Conservation (phyloP, 2,888 invertebrate genomes). For the Monoplex corrugatus region DNA sequence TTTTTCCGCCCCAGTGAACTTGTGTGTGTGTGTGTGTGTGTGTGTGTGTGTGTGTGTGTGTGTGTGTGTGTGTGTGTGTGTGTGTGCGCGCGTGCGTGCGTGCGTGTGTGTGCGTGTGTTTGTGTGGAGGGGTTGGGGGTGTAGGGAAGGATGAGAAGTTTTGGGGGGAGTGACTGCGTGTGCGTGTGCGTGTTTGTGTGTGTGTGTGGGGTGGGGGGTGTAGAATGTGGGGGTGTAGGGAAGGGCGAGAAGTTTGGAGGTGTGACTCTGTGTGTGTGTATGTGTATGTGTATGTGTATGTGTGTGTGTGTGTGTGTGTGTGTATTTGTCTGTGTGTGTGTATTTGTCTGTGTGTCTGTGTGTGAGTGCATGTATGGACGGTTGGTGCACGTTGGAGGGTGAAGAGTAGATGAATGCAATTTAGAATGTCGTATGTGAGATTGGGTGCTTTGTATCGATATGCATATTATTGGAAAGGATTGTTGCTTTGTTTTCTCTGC, state of each 20-base stretch:
- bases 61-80: not conserved
- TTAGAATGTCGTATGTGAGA: too few relatives aligned
- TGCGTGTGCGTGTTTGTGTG: too few relatives aligned
- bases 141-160: too few relatives aligned
- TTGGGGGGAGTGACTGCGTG: too few relatives aligned
- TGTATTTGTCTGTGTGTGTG: not conserved
- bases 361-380: not conserved
- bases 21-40: slow-evolving; percentile 36
- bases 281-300: too few relatives aligned
- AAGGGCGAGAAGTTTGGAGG: too few relatives aligned
- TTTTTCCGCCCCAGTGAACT: too few relatives aligned
- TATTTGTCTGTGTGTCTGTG: not conserved
- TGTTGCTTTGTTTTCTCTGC: too few relatives aligned
- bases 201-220: not conserved
- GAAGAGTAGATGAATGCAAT: not conserved
- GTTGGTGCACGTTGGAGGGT: too few relatives aligned
- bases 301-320: not conserved
- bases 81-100: not conserved
- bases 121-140: not conserved
- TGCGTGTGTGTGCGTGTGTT: not conserved
- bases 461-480: too few relatives aligned
- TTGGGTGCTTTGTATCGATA: too few relatives aligned
- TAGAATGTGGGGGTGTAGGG: not conserved
- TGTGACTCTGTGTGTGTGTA: too few relatives aligned
- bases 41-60: slow-evolving; percentile 32